Base-by-base conservation (phyloP, 2,113 vertebrate species). In the Sarotherodon lohbergeri region DNA sequence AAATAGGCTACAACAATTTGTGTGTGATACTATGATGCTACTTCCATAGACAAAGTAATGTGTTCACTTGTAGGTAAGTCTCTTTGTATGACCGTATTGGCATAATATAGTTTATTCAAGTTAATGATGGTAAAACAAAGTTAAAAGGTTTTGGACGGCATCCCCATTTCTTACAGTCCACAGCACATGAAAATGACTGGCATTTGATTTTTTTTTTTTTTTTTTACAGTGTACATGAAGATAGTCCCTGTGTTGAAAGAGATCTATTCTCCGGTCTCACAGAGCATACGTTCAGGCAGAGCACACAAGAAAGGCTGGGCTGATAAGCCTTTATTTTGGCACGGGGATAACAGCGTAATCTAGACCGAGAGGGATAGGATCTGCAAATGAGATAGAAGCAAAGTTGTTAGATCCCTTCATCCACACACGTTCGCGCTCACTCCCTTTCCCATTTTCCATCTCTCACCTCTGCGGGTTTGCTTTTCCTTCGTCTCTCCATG, bases 341-440 rank as follows among this genome's bases (percentile, higher is more conserved):
- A 79, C 7, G 63, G 76, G 90, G 91, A 94, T 93, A 92, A 93
- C 66, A 5, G 8, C 5, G 76, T 88, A 85, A 92, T 94, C 87
- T 91, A 76, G 84, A 86, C 79, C 17, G 46, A 90, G 89, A 88
- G 82, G 83, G 90, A 93, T 87, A 66, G 91, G 84, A 95, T 94
- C 89, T 92, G 90, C 89, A 91, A 92, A 93, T 91, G 90, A 94
- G 94, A 94, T 90, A 61, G 90, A 94, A 85, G 86, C 89, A 83
- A 90, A 93, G 92, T 90, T 80, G 57, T 92, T 83, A 86, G 83
- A 95, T 92, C 93, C 80, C 86, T 90, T 91, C 87, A 90, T 91
- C 91, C 78, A 32, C 80, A 43, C 83, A 48, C 57, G 32, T 34
- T 54, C 59, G 0, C 85, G 11, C 66, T 56, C 68, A 11, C 80